Conservation (phyloP, 2,797 vertebrate species). For the Phalloptychus januarius region DNA sequence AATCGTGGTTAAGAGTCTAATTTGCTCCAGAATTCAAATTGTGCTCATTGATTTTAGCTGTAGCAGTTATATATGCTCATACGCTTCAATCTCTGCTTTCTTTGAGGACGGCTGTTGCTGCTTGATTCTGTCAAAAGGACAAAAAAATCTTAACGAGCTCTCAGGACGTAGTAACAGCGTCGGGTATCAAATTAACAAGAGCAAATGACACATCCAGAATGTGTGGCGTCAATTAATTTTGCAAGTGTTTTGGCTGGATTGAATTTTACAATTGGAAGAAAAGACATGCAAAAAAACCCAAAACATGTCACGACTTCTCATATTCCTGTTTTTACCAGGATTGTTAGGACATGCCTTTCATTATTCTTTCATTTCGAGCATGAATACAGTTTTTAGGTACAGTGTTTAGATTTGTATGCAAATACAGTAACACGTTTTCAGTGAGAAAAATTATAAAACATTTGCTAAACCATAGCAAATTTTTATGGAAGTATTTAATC, state of each 20-base stretch:
- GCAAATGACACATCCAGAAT: slow-evolving; percentile 34
- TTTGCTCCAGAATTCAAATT: not conserved
- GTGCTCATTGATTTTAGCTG: not conserved
- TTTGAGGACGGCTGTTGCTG: not conserved
- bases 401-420: not conserved
- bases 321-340: not conserved
- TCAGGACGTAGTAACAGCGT: slow-evolving; percentile 38
- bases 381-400: not conserved
- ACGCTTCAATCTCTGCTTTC: not conserved
- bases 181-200: slow-evolving; percentile 54
- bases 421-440: not conserved
- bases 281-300: not conserved
- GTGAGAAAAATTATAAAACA: too few species aligned
- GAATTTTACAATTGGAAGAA: not conserved
- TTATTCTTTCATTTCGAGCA: not conserved
- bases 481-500: not conserved
- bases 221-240: slow-evolving; percentile 28
- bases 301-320: not conserved
- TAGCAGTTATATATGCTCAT: not conserved
- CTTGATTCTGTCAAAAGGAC: slow-evolving; percentile 14
- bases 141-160: slow-evolving; percentile 40
- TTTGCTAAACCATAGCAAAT: not conserved
- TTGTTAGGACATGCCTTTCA: not conserved
- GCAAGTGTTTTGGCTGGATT: slow-evolving; percentile 4
- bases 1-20: slow-evolving; percentile 26